A percentile compares a stretch with the other conserved stretches of the same genome.
These are phyloP conservation scores for Pagrus major DNA, from an alignment of 2,113 vertebrate species.

Conservation along the genomic window DNA sequence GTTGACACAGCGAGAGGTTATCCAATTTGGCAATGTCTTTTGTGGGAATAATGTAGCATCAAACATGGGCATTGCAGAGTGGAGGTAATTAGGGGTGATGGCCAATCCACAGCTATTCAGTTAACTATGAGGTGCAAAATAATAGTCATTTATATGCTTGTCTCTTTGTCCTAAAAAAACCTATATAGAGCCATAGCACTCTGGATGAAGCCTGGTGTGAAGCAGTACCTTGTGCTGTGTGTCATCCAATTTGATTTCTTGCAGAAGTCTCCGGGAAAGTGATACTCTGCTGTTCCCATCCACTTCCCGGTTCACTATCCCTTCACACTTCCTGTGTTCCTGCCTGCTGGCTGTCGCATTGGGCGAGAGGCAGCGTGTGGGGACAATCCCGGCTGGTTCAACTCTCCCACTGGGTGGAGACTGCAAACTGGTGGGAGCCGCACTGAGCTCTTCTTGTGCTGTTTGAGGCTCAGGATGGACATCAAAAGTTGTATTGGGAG, in stretches of 20 bases:
- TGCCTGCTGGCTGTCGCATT: conserved; percentile 20
- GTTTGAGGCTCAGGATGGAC: conserved; percentile 35
- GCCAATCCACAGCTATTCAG: conserved; percentile 28
- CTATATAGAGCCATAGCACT: neutral
- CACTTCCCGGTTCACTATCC: conserved; percentile 9
- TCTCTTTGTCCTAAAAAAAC: neutral
- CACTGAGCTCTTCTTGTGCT: conserved; percentile 26
- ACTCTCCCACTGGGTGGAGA: conserved; percentile 30
- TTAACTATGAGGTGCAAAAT: conserved; percentile 31
- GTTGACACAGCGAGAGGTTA: conserved; percentile 28
- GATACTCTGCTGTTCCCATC: conserved; percentile 55
- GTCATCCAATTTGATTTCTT: conserved; percentile 70
- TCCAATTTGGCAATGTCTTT: conserved; percentile 37
- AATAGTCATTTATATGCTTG: conserved; percentile 7
- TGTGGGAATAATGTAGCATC: conserved; percentile 21
- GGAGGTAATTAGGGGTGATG: conserved; percentile 23
- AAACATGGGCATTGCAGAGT: conserved; percentile 18
- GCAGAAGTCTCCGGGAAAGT: conserved; percentile 72
- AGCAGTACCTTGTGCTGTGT: conserved; percentile 62
- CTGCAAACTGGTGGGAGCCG: neutral
- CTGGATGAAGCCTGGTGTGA: neutral
- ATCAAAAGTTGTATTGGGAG: conserved; percentile 30
- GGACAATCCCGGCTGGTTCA: conserved; percentile 50
- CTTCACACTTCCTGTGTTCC: conserved; percentile 28
- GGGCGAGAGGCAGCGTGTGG: conserved; percentile 79